phyloP scores from a whole-genome alignment of 2,113 vertebrate genomes.

The Xenopus tropicalis region DNA sequence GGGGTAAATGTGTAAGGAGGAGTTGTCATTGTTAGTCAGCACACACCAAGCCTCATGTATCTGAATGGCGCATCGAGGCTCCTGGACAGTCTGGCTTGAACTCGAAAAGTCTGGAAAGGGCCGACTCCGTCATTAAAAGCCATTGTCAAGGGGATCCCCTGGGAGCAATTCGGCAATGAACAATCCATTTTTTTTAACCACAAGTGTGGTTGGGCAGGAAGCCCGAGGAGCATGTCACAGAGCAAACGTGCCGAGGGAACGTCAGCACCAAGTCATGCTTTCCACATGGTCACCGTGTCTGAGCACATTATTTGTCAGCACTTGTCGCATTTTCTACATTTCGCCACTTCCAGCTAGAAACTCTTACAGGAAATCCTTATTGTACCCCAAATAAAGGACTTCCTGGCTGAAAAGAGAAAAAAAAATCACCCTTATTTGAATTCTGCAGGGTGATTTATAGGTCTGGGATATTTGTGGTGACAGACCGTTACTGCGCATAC shows the following conservation, averaged over 20 bases:
- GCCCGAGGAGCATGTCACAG: background rate
- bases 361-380: constrained; percentile 43
- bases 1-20: background rate
- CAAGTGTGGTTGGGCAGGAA: constrained; percentile 16
- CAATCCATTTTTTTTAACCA: constrained; percentile 19
- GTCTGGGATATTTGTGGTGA: constrained; percentile 39
- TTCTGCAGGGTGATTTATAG: constrained; percentile 33
- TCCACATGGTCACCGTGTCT: constrained; percentile 6
- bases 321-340: constrained; percentile 8
- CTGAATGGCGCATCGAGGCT: constrained; percentile 19
- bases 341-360: constrained; percentile 21
- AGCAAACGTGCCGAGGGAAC: background rate
- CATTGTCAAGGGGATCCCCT: constrained; percentile 25
- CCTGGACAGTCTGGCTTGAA: constrained; percentile 9
- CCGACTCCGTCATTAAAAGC: constrained; percentile 17
- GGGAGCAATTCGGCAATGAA: constrained; percentile 25
- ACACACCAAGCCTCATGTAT: background rate
- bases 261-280: background rate
- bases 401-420: constrained; percentile 9
- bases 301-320: constrained; percentile 12
- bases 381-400: constrained; percentile 35
- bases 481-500: constrained; percentile 21
- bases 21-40: constrained; percentile 14
- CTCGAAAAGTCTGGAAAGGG: constrained; percentile 24
- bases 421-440: constrained; percentile 7